Conservation (phyloP, 2,888 invertebrate species). For the Herminia tarsipennalis region DNA sequence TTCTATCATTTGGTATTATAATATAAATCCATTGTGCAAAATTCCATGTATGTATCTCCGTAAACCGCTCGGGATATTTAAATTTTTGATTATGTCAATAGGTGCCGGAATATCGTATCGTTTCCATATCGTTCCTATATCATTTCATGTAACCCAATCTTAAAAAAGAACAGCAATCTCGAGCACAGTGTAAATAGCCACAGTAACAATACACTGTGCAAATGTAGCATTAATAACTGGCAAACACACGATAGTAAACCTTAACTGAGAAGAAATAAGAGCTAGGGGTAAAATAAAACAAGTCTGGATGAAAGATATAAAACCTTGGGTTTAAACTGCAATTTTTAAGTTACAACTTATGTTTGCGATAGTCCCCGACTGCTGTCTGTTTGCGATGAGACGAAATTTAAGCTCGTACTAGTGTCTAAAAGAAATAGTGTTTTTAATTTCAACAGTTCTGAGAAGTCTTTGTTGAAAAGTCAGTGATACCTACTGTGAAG, state of each 20-base stretch:
- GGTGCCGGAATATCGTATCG: slow-evolving; percentile 1
- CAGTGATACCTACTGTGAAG: too few relatives aligned
- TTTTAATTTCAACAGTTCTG: too few relatives aligned
- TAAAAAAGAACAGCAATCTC: slow-evolving; percentile 41
- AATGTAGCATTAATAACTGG: slow-evolving; percentile 37
- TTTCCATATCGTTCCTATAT: slow-evolving; percentile 19
- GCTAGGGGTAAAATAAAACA: slow-evolving; percentile 7
- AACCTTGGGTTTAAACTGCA: slow-evolving; percentile 21
- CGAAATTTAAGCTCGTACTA: not conserved
- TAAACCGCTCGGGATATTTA: too few relatives aligned
- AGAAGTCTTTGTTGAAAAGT: too few relatives aligned
- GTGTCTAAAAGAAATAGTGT: not conserved
- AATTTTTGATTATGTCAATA: not conserved
- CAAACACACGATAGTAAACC: slow-evolving; percentile 17
- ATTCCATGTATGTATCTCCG: too few relatives aligned
- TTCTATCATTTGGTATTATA: too few relatives aligned
- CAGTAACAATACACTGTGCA: slow-evolving; percentile 49
- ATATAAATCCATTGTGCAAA: too few relatives aligned
- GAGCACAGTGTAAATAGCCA: slow-evolving; percentile 45
- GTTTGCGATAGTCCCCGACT: slow-evolving; percentile 10
- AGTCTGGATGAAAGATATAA: slow-evolving; percentile 19
- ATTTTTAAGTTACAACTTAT: slow-evolving; percentile 32
- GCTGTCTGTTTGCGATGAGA: slow-evolving; percentile 13
- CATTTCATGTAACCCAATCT: slow-evolving; percentile 17
- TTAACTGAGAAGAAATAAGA: slow-evolving; percentile 13